These are phyloP conservation scores for Trypoxylon attenuatum DNA, from an alignment of 2,888 invertebrate genomes.

Conservation along the genomic window DNA sequence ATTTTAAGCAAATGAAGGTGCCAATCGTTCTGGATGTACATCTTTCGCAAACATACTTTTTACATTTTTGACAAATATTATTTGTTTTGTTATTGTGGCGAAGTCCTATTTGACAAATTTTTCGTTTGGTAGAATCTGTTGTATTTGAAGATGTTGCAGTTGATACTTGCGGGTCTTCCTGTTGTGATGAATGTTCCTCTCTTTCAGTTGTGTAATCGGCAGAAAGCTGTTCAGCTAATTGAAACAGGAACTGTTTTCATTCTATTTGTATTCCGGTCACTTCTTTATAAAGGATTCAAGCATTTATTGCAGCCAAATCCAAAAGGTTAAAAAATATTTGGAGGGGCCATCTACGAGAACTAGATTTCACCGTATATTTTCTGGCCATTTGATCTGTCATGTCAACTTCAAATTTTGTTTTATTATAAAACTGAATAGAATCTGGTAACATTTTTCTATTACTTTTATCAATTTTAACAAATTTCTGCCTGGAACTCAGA, in stretches of 20 bases:
- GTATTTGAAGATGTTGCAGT: slow-evolving; percentile 15
- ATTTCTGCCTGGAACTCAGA: slow-evolving; percentile 52
- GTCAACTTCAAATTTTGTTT: slow-evolving; percentile 49
- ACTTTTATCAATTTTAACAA: slow-evolving; percentile 49
- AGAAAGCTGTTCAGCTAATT: slow-evolving; percentile 37
- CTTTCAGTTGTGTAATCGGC: slow-evolving; percentile 29
- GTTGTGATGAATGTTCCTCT: slow-evolving; percentile 36
- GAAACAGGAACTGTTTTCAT: slow-evolving; percentile 50
- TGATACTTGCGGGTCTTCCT: slow-evolving; percentile 33
- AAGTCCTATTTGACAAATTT: slow-evolving; percentile 34
- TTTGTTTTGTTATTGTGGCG: slow-evolving; percentile 24
- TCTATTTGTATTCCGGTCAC: slow-evolving; percentile 28
- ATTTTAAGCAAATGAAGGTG: slow-evolving; percentile 31
- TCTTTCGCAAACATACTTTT: slow-evolving; percentile 30
- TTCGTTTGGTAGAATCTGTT: slow-evolving; percentile 24
- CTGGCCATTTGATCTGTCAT: slow-evolving; percentile 57
- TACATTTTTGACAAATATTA: slow-evolving; percentile 29
- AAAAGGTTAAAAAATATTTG: slow-evolving; percentile 47
- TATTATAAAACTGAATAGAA: slow-evolving; percentile 54
- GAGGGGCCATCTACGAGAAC: slow-evolving; percentile 44
- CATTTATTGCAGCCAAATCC: slow-evolving; percentile 50
- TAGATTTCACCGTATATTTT: slow-evolving; percentile 56
- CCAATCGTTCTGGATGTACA: slow-evolving; percentile 29
- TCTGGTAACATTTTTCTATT: slow-evolving; percentile 49
- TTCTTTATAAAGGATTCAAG: slow-evolving; percentile 55